A percentile compares a stretch with the other conserved stretches of the same genome.
Evolutionary conservation across 2,113 vertebrate genomes (phyloP).

Genomic region (Coptodon bakossiorum): DNA sequence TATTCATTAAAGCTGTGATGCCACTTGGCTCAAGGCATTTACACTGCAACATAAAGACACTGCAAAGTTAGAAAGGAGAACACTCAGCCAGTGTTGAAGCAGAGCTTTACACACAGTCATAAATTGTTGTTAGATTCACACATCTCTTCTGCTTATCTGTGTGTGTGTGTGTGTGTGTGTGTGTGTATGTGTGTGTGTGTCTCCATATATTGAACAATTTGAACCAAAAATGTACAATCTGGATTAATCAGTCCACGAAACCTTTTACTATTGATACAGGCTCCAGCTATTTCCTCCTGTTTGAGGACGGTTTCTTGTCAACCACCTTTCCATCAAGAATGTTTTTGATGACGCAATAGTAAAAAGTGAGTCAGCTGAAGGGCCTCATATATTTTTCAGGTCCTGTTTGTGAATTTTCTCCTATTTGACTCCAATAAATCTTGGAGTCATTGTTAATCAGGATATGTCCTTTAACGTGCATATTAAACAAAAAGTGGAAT

Average conservation of each 20-base stretch:
- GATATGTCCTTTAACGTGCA: rapidly evolving
- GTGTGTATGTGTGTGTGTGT: not conserved
- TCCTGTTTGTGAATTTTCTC: not conserved
- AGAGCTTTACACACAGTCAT: not conserved
- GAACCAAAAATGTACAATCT: not conserved
- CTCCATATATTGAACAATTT: not conserved
- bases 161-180: not conserved
- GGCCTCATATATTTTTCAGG: not conserved
- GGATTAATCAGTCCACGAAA: not conserved
- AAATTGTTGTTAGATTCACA: rapidly evolving
- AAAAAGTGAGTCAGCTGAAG: not conserved
- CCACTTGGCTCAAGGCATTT: not conserved
- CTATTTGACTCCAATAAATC: not conserved
- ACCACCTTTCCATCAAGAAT: not conserved
- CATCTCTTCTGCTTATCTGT: not conserved
- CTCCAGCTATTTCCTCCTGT: not conserved
- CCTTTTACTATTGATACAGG: not conserved
- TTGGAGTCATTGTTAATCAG: not conserved
- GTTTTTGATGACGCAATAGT: not conserved
- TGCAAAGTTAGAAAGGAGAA: not conserved
- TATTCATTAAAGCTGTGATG: not conserved
- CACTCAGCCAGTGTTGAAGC: not conserved
- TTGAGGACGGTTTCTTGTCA: not conserved
- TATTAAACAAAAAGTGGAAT: not conserved
- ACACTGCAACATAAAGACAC: not conserved